Evolutionary conservation across 1,140 invertebrate species (phyloP), one percentile per base, ranked within the genome.

Genomic region (Sinella curviseta): DNA sequence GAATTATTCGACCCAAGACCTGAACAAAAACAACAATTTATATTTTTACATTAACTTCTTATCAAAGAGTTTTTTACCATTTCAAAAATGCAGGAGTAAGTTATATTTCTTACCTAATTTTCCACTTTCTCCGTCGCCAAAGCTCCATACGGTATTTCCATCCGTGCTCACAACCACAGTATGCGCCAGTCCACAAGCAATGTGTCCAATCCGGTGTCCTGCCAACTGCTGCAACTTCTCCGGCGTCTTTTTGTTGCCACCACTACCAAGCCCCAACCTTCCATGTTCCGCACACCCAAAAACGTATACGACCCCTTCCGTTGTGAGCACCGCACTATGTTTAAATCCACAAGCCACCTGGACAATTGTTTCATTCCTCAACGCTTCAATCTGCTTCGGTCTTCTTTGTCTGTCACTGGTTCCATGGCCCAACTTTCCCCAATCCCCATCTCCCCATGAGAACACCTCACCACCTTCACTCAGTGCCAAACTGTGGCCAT

Each of bases 91-190:
- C n/a, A n/a, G n/a, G n/a, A n/a, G n/a, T n/a, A n/a, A n/a, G n/a
- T n/a, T n/a, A n/a, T n/a, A n/a, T 30, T 14, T 30, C 1, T 20
- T n/a, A n/a, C n/a, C 39, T 31, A 76, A 85, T 85, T 92, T 92
- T 14, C 91, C 91, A 86, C 90, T 91, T 83, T 92, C 91, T 3
- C 91, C 90, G 86, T 92, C 91, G 1, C 92, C 92, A 87, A 92
- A 92, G 1, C 90, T 87, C 90, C 90, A 92, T 0, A 91, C 90
- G n/a, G 85, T 88, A 76, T 86, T 86, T 1, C 90, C 90, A 84
- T 91, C 90, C 16, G 84, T 78, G 14, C 89, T 90, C 36, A 91
- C 86, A 85, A 90, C 91, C 28, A 91, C 87, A 0, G 91, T 92
- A 85, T 92, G 80, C 81, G 78, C 70, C 8, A 83, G 60, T 24